These are phyloP conservation scores for Anoplophora glabripennis DNA, from an alignment of 1,140 invertebrate species.

Conservation along the genomic window DNA sequence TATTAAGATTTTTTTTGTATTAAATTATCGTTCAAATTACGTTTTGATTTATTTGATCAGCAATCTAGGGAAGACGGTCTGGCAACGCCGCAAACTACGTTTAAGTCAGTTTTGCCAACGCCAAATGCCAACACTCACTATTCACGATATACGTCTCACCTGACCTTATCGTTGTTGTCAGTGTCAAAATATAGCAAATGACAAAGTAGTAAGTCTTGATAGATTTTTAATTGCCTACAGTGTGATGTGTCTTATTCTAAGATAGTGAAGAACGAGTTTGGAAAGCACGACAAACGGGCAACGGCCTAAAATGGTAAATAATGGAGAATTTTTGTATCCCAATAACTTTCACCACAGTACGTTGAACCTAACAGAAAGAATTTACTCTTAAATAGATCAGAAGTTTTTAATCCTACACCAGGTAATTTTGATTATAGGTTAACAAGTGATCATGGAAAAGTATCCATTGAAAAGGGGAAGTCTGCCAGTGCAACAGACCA, in stretches of 20 bases:
- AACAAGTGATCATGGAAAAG: conserved; percentile 50
- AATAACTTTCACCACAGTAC: conserved; percentile 1
- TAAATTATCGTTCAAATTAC: too few relatives aligned
- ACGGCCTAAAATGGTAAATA: conserved; percentile 1
- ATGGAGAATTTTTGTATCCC: background rate
- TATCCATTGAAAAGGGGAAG: conserved; percentile 52
- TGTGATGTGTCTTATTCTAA: background rate
- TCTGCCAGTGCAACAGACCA: conserved; percentile 45
- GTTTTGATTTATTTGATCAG: too few relatives aligned
- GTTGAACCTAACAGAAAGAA: background rate
- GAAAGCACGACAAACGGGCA: background rate
- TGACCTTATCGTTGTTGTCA: too few relatives aligned
- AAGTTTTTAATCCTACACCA: background rate
- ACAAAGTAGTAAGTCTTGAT: too few relatives aligned
- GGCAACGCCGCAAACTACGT: too few relatives aligned
- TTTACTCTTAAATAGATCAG: background rate
- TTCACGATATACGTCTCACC: too few relatives aligned
- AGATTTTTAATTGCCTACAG: too few relatives aligned
- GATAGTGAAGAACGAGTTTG: background rate
- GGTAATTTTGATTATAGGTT: background rate
- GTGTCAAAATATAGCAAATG: too few relatives aligned
- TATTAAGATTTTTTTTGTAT: too few relatives aligned
- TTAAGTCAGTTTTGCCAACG: too few relatives aligned
- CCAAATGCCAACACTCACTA: too few relatives aligned
- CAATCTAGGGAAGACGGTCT: too few relatives aligned